A percentile compares a stretch with the other conserved stretches of the same genome.
phyloP scores from a whole-genome alignment of 2,797 vertebrate genomes.

The Hippopotamyrus pictus region DNA sequence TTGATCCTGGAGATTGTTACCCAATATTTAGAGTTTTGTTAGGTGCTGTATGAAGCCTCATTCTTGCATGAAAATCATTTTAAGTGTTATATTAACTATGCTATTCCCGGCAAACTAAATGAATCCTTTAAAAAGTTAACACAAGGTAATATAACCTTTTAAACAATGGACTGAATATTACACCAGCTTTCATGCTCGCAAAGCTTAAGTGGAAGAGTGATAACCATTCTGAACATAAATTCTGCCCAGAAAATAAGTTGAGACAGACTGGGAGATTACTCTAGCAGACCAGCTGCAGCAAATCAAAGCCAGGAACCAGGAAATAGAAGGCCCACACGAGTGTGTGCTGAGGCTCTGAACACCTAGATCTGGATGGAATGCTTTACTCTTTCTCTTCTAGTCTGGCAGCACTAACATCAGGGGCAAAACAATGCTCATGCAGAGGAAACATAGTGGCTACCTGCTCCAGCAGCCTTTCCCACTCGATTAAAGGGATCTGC shows the following conservation, averaged over 20 bases:
- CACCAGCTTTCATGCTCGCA: conserved; percentile 42
- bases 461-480: not conserved
- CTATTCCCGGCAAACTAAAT: not conserved
- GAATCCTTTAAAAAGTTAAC: not conserved
- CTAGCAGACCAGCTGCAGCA: conserved; percentile 61
- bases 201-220: conserved; percentile 43
- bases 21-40: not conserved
- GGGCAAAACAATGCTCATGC: conserved; percentile 4
- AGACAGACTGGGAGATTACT: conserved; percentile 50
- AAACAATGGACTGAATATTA: not conserved
- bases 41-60: not conserved
- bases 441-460: not conserved
- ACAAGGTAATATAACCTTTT: not conserved
- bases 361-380: conserved; percentile 62
- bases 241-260: conserved; percentile 54
- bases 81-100: not conserved
- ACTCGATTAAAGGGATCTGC: not conserved
- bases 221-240: conserved; percentile 53
- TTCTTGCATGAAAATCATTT: not conserved
- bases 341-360: conserved; percentile 48
- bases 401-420: conserved; percentile 22
- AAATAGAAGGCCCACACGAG: conserved; percentile 47
- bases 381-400: conserved; percentile 31
- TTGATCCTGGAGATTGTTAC: not conserved
- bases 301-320: conserved; percentile 56